Conservation (phyloP, 2,888 invertebrate species). For the Melitaea athalia region DNA sequence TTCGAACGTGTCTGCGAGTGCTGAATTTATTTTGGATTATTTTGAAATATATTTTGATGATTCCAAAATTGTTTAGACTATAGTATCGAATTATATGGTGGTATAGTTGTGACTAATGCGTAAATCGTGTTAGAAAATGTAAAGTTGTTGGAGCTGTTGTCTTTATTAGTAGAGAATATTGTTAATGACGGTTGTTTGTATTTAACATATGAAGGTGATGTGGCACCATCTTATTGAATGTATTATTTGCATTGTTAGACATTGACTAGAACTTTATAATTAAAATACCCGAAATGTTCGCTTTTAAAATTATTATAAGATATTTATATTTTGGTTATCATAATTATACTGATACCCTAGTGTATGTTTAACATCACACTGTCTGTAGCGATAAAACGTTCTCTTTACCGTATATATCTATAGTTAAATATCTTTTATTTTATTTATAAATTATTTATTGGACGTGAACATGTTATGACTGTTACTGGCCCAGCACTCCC, state of each 20-base stretch:
- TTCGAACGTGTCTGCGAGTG: constrained; percentile 10
- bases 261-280: constrained; percentile 4
- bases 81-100: constrained; percentile 34
- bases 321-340: constrained; percentile 9
- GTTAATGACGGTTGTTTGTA: constrained; percentile 51
- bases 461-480: constrained; percentile 14
- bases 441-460: constrained; percentile 7
- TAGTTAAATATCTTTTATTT: constrained; percentile 1
- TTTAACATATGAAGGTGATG: constrained; percentile 46
- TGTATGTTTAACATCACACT: constrained; percentile 10
- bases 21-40: constrained; percentile 30
- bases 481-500: constrained; percentile 10
- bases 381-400: constrained; percentile 13
- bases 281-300: constrained; percentile 12
- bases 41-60: constrained; percentile 24
- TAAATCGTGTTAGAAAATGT: constrained; percentile 46
- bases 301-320: constrained; percentile 6
- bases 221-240: constrained; percentile 28
- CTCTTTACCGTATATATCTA: constrained; percentile 6
- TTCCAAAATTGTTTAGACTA: constrained; percentile 38
- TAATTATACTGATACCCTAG: constrained; percentile 3
- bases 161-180: constrained; percentile 57
- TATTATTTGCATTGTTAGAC: constrained; percentile 31
- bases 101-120: constrained; percentile 51
- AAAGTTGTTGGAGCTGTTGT: constrained; percentile 51